phyloP scores from a whole-genome alignment of 2,797 vertebrate species.

The Alauda arvensis region DNA sequence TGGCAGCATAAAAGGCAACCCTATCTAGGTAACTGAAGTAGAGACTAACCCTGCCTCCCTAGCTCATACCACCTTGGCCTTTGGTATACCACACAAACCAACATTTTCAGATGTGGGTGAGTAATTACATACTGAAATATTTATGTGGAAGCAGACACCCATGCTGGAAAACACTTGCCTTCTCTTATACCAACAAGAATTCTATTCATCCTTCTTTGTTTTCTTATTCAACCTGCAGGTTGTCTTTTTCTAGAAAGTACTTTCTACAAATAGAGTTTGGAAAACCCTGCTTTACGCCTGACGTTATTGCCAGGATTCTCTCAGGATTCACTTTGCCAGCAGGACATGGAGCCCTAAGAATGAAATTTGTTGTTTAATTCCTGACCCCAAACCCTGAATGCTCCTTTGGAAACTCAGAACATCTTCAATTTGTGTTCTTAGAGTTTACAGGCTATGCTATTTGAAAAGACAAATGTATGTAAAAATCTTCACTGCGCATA shows the following conservation, averaged over 20 bases:
- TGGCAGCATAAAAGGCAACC: neutral
- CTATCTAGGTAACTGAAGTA: neutral
- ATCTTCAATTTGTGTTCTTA: neutral
- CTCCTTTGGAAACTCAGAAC: neutral
- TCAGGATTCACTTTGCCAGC: neutral
- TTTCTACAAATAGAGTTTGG: neutral
- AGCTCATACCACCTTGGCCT: neutral
- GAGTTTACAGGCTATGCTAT: neutral
- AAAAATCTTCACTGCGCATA: neutral
- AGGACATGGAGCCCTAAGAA: neutral
- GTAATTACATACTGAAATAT: neutral
- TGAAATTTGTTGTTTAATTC: neutral
- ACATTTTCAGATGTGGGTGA: neutral
- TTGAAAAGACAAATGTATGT: neutral
- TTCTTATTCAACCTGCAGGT: neutral
- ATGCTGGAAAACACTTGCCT: neutral
- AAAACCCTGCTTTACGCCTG: neutral
- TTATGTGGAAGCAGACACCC: neutral
- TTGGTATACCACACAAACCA: neutral
- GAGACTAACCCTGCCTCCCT: neutral
- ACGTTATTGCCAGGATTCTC: neutral
- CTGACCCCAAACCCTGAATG: neutral
- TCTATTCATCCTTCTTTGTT: neutral
- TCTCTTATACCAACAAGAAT: neutral
- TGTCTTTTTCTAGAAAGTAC: neutral